These are phyloP conservation scores for Eudemis profundana DNA, from an alignment of 2,888 invertebrate genomes.

Conservation along the genomic window DNA sequence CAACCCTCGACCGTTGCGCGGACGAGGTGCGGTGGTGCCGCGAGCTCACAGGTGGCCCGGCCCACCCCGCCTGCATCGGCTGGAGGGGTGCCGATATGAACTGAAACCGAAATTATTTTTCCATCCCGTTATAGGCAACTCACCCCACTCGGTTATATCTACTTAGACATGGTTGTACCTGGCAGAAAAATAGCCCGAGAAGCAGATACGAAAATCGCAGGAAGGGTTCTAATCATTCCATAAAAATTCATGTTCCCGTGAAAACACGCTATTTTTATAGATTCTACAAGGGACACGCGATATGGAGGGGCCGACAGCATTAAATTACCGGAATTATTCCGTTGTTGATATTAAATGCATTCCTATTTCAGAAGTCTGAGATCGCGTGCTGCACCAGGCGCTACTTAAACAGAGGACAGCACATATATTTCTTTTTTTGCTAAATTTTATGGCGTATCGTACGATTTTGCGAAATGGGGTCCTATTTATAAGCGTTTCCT, in stretches of 20 bases:
- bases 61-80: conserved; percentile 57
- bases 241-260: conserved; percentile 41
- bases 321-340: conserved; percentile 78
- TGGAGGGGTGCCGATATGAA: conserved; percentile 54
- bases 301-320: conserved; percentile 65
- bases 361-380: conserved; percentile 63
- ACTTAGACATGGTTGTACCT: not conserved
- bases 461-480: not conserved
- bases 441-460: conserved; percentile 14
- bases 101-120: conserved; percentile 52
- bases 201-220: conserved; percentile 23
- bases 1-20: conserved; percentile 68
- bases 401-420: conserved; percentile 54
- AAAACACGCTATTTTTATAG: conserved; percentile 55
- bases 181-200: not conserved
- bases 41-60: conserved; percentile 64
- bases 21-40: conserved; percentile 51
- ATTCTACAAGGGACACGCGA: conserved; percentile 71
- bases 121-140: conserved; percentile 46
- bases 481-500: not conserved
- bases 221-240: conserved; percentile 28
- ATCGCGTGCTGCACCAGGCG: conserved; percentile 70
- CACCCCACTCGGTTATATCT: conserved; percentile 47
- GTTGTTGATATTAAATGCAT: conserved; percentile 78
- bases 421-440: conserved; percentile 37